Conservation (phyloP, 2,113 vertebrate genomes). For the Steatornis caripensis region DNA sequence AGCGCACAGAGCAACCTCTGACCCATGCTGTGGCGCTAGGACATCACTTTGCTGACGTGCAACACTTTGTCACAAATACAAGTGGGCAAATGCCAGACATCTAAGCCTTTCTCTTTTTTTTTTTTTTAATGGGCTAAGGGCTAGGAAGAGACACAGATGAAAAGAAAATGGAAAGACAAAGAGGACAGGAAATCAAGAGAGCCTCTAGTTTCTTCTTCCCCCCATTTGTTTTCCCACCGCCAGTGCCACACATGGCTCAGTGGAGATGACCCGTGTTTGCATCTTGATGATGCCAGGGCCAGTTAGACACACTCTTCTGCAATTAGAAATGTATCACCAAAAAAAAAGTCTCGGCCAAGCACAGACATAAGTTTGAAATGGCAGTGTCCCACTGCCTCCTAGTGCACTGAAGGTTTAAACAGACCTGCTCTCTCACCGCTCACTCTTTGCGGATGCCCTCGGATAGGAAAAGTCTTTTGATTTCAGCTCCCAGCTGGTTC, state of each 20-base stretch:
- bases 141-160: neutral
- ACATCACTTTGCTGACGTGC: neutral
- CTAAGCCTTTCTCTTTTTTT: neutral
- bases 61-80: neutral
- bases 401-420: neutral
- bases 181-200: neutral
- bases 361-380: neutral
- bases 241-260: neutral
- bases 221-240: neutral
- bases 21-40: neutral
- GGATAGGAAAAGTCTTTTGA: neutral
- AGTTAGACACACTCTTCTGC: accelerated
- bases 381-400: neutral
- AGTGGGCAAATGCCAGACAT: neutral
- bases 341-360: neutral
- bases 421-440: neutral
- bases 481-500: neutral
- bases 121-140: neutral
- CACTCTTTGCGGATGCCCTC: neutral
- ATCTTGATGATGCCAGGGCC: neutral
- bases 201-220: neutral
- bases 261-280: neutral
- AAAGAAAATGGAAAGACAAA: neutral
- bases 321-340: neutral
- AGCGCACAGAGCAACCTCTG: neutral